phyloP scores from a whole-genome alignment of 1,140 invertebrate genomes.

The Pomacea maculata region DNA sequence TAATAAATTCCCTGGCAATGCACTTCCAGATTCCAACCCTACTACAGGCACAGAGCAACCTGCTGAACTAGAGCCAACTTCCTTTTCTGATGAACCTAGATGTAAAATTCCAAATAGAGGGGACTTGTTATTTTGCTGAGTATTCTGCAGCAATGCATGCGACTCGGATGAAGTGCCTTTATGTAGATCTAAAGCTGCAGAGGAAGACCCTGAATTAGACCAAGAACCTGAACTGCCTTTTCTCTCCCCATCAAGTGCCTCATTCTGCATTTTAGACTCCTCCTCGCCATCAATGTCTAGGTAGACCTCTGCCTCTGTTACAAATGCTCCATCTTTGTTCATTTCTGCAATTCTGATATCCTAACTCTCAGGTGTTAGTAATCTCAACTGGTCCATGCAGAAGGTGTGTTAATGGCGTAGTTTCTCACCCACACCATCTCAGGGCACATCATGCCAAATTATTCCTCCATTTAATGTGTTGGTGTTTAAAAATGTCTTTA shows the following conservation, averaged over 20 bases:
- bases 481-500: too few species aligned
- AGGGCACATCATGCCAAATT: background rate
- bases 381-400: background rate
- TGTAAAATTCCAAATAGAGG: too few species aligned
- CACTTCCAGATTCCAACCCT: background rate
- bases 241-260: background rate
- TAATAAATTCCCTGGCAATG: background rate
- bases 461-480: too few species aligned
- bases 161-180: background rate
- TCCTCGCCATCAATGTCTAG: constrained; percentile 18
- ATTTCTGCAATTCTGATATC: background rate
- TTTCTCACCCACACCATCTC: too few species aligned
- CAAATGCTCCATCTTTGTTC: background rate
- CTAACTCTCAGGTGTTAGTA: background rate
- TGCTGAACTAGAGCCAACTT: too few species aligned
- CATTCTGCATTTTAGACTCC: constrained; percentile 1
- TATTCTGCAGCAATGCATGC: background rate
- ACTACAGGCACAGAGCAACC: background rate
- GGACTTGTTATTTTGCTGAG: background rate
- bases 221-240: background rate
- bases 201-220: background rate
- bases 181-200: background rate
- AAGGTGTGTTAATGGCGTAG: background rate
- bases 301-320: constrained; percentile 13
- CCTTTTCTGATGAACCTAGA: too few species aligned